Evolutionary conservation across 2,797 vertebrate species (phyloP).

Genomic region (Leptodactylus fallax): DNA sequence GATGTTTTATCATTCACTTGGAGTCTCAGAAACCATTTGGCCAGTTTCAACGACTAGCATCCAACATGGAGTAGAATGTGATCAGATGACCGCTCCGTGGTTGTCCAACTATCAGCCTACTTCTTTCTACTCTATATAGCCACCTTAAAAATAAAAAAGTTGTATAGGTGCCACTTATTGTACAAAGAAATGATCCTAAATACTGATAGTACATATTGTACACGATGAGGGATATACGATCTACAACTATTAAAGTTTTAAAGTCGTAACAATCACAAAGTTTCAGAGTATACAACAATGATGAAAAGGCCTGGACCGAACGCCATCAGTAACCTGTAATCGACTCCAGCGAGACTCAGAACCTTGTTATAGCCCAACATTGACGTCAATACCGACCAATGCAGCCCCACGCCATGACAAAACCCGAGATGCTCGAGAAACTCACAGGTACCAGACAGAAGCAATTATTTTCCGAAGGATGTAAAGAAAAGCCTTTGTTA

Average conservation of each 20-base stretch:
- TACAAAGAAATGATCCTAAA: no score
- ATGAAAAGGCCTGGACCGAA: neutral
- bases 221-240: no score
- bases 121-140: no score
- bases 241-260: neutral
- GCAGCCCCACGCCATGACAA: neutral
- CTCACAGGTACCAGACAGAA: neutral
- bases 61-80: no score
- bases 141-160: no score
- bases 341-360: slow-evolving; percentile 9
- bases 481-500: neutral
- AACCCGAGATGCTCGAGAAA: neutral
- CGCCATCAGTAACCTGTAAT: neutral
- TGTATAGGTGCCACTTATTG: no score
- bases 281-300: no score
- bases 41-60: no score
- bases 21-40: no score
- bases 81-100: no score
- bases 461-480: neutral
- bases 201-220: no score
- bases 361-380: slow-evolving; percentile 1
- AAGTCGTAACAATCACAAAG: neutral
- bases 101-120: neutral
- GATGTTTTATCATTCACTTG: no score
- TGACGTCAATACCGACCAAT: neutral